Conservation (phyloP, 2,113 vertebrate genomes). For the Pseudonaja textilis region DNA sequence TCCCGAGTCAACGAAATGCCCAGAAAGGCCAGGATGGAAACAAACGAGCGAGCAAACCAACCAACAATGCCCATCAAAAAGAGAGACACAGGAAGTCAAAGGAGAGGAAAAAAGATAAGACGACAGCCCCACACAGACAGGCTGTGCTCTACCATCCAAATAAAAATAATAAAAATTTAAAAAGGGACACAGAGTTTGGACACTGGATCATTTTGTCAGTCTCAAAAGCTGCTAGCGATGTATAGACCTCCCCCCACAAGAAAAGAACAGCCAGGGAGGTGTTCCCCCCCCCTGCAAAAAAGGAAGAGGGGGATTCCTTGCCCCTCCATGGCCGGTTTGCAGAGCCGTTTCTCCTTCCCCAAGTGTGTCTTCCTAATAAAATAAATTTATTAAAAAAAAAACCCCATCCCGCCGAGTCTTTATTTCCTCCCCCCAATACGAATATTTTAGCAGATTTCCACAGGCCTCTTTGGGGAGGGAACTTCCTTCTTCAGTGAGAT, state of each 20-base stretch:
- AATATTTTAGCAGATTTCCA: too few relatives aligned
- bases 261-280: slow-evolving; percentile 33
- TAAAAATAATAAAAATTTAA: background rate
- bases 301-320: too few relatives aligned
- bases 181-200: slow-evolving; percentile 48
- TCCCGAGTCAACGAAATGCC: too few relatives aligned
- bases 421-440: too few relatives aligned
- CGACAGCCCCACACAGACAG: background rate
- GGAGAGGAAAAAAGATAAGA: background rate
- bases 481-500: too few relatives aligned
- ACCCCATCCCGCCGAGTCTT: too few relatives aligned
- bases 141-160: slow-evolving; percentile 48
- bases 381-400: too few relatives aligned
- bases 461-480: too few relatives aligned
- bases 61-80: background rate
- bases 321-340: too few relatives aligned
- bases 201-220: slow-evolving; percentile 57
- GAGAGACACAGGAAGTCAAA: background rate
- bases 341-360: too few relatives aligned
- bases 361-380: too few relatives aligned
- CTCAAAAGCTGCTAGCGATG: slow-evolving; percentile 85
- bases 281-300: too few relatives aligned
- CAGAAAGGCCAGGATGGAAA: background rate
- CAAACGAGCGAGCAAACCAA: background rate
- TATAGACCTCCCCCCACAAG: slow-evolving; percentile 80